A percentile compares a stretch with the other conserved stretches of the same genome.
phyloP scores from a whole-genome alignment of 2,888 invertebrate genomes.

The Rugalucina vietnamica region DNA sequence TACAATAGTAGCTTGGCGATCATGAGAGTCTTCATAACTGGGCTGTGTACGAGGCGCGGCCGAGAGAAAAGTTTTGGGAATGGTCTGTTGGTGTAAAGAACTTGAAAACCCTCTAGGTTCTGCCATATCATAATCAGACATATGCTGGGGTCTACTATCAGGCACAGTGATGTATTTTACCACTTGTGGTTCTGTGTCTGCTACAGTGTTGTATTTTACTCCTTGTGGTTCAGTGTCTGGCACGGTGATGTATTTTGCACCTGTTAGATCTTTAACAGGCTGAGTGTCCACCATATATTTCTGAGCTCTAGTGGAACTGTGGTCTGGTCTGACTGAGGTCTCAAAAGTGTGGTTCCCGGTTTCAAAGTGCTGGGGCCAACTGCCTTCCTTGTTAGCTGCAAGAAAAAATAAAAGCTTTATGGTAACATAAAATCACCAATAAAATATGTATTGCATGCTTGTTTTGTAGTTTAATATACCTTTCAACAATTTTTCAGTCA shows the following conservation, averaged over 20 bases:
- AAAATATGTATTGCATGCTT: too few species aligned
- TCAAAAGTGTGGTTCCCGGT: background rate
- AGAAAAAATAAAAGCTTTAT: too few species aligned
- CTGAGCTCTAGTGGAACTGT: constrained; percentile 43
- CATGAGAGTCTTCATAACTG: background rate
- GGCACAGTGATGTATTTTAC: too few species aligned
- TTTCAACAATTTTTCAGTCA: too few species aligned
- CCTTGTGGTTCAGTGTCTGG: constrained; percentile 53
- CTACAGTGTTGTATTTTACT: constrained; percentile 3
- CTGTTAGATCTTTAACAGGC: constrained; percentile 50
- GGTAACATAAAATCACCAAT: too few species aligned
- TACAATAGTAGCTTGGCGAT: background rate
- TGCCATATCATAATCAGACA: background rate
- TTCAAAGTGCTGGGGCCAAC: background rate
- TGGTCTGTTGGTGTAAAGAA: background rate
- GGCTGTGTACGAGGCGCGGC: background rate
- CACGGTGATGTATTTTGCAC: constrained; percentile 66
- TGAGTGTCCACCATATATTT: constrained; percentile 52
- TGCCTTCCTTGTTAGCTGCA: background rate
- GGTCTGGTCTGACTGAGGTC: constrained; percentile 8
- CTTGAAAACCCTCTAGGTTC: background rate
- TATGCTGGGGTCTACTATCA: too few species aligned
- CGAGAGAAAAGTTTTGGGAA: background rate
- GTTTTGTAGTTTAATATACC: too few species aligned
- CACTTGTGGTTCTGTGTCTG: background rate